Conservation (phyloP, 2,888 invertebrate species). For the Subacronicta megacephala region DNA sequence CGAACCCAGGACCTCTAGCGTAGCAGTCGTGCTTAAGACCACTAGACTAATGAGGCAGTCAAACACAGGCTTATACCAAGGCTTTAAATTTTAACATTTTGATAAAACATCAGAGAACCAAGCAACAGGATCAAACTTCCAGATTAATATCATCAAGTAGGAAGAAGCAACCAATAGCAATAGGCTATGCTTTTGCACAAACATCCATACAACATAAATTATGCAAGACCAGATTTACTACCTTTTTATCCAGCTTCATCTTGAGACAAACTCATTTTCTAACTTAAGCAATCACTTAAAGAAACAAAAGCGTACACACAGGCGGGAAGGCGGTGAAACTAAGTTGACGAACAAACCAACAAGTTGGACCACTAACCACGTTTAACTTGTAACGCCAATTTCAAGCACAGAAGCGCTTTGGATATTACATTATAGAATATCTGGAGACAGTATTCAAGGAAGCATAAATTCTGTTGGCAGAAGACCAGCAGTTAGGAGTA, state of each 20-base stretch:
- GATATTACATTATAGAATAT: slow-evolving; percentile 38
- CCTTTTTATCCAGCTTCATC: slow-evolving; percentile 17
- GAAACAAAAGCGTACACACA: slow-evolving; percentile 46
- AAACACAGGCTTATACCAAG: too few relatives aligned
- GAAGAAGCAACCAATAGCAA: too few relatives aligned
- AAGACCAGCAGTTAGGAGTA: not conserved
- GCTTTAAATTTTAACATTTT: too few relatives aligned
- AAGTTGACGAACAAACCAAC: slow-evolving; percentile 36
- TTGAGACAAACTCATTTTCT: slow-evolving; percentile 42
- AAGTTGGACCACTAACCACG: slow-evolving; percentile 45
- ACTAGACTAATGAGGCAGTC: too few relatives aligned
- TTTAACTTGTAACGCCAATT: slow-evolving; percentile 49
- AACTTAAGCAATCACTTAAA: slow-evolving; percentile 51
- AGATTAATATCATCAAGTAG: too few relatives aligned
- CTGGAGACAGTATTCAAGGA: slow-evolving; percentile 22
- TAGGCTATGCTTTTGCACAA: too few relatives aligned
- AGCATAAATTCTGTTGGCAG: not conserved
- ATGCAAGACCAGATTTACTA: slow-evolving; percentile 7
- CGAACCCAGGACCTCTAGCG: too few relatives aligned
- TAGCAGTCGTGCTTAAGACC: too few relatives aligned
- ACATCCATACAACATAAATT: slow-evolving; percentile 13
- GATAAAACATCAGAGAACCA: too few relatives aligned
- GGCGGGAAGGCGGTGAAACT: slow-evolving; percentile 25
- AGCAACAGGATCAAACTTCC: too few relatives aligned
- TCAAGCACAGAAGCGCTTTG: slow-evolving; percentile 33